Conservation (phyloP, 2,888 invertebrate genomes). For the Athetis lepigone region DNA sequence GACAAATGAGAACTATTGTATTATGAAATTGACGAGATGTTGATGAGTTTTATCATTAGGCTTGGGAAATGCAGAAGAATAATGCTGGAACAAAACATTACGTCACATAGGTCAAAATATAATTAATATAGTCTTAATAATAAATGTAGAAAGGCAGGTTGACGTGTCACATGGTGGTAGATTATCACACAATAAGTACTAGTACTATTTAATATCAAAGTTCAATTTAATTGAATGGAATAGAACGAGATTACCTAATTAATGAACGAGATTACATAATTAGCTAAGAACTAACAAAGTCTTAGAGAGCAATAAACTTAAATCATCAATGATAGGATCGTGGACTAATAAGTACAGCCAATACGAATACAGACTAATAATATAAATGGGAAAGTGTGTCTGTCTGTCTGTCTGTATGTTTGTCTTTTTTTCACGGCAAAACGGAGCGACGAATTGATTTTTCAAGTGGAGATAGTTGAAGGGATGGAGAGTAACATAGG, state of each 20-base stretch:
- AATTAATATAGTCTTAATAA: not conserved
- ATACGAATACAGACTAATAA: too few relatives aligned
- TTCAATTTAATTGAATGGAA: constrained; percentile 11
- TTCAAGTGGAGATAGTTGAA: too few relatives aligned
- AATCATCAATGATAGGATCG: constrained; percentile 35
- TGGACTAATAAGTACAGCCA: constrained; percentile 4
- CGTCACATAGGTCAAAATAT: not conserved
- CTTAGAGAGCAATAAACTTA: constrained; percentile 38
- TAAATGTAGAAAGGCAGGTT: not conserved
- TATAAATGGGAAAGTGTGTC: too few relatives aligned
- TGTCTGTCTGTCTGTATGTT: too few relatives aligned
- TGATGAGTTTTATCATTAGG: constrained; percentile 26
- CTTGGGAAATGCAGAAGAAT: constrained; percentile 9
- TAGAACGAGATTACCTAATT: constrained; percentile 7
- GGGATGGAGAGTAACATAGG: too few relatives aligned
- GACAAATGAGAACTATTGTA: constrained; percentile 23
- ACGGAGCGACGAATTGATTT: too few relatives aligned
- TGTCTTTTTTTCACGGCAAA: too few relatives aligned
- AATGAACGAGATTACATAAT: constrained; percentile 1
- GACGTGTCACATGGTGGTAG: not conserved
- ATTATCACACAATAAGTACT: not conserved
- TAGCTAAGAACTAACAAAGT: constrained; percentile 1
- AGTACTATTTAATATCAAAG: constrained; percentile 2
- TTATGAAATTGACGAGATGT: constrained; percentile 17
- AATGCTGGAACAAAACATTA: constrained; percentile 13